Evolutionary conservation across 2,797 vertebrate genomes (phyloP).

Genomic region (Fratercula arctica): DNA sequence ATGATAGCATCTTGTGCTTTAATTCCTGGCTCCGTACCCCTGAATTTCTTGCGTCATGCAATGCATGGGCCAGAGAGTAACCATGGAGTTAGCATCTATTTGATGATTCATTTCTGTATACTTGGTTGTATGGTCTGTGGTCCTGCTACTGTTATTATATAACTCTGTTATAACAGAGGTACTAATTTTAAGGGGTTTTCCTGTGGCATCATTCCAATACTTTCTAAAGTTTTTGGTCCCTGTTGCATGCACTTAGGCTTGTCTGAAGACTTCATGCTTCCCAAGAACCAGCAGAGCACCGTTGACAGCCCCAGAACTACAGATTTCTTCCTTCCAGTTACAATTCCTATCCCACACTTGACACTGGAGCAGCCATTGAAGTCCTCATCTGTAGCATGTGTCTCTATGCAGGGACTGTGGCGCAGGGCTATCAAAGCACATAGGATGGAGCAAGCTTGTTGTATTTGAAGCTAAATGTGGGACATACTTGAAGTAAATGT

Average conservation of each 20-base stretch:
- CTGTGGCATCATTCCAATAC: rapidly evolving
- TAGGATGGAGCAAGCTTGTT: background rate
- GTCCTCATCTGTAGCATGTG: too few species aligned
- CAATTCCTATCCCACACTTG: background rate
- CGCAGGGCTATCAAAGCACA: background rate
- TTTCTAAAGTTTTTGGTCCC: background rate
- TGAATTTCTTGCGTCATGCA: background rate
- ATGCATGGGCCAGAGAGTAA: background rate
- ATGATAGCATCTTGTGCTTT: background rate
- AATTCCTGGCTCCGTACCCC: background rate
- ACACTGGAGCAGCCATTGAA: background rate
- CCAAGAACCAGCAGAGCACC: background rate
- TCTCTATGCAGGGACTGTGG: background rate
- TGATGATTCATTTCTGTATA: background rate
- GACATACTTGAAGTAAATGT: background rate
- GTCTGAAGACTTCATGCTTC: background rate
- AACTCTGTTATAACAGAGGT: background rate
- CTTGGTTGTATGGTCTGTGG: background rate
- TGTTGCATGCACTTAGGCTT: background rate
- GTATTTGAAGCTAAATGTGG: background rate
- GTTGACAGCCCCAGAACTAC: background rate
- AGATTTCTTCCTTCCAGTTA: background rate
- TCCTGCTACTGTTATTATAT: background rate
- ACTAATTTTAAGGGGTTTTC: background rate
- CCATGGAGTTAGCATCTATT: background rate